Conservation (phyloP, 2,888 invertebrate species). For the Amphimallon solstitiale region DNA sequence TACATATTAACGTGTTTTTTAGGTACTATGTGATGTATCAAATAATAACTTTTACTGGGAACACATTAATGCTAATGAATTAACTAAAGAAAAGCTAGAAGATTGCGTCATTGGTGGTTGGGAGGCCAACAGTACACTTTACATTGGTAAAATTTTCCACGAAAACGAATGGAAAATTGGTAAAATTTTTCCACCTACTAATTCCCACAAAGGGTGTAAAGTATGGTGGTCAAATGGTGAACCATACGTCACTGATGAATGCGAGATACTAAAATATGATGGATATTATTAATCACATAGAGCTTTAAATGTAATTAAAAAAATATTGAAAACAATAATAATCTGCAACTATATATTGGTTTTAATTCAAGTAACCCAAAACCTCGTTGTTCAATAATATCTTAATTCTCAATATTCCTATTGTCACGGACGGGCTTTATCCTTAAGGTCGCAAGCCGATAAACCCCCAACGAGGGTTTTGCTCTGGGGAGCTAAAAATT, state of each 20-base stretch:
- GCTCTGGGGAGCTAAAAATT: no score
- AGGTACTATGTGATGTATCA: not conserved
- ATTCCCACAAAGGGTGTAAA: not conserved
- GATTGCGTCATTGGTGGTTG: not conserved
- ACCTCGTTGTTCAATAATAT: no score
- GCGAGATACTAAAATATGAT: slow-evolving; percentile 2
- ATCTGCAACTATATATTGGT: no score
- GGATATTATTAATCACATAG: no score
- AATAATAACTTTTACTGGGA: slow-evolving; percentile 2
- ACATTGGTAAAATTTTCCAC: not conserved
- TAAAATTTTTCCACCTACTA: not conserved
- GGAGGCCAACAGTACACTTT: not conserved
- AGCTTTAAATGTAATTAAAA: no score
- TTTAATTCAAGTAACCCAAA: no score
- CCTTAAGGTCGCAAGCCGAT: no score
- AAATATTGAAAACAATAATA: no score
- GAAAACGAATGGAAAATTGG: slow-evolving; percentile 9
- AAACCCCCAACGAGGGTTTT: no score
- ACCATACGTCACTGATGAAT: not conserved
- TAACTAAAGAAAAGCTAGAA: not conserved
- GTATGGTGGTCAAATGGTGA: not conserved
- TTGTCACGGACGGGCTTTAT: no score
- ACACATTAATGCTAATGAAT: not conserved
- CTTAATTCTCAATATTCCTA: no score
- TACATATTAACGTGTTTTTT: not conserved